phyloP scores from a whole-genome alignment of 1,140 invertebrate species.

The Philotrypesis tridentata region DNA sequence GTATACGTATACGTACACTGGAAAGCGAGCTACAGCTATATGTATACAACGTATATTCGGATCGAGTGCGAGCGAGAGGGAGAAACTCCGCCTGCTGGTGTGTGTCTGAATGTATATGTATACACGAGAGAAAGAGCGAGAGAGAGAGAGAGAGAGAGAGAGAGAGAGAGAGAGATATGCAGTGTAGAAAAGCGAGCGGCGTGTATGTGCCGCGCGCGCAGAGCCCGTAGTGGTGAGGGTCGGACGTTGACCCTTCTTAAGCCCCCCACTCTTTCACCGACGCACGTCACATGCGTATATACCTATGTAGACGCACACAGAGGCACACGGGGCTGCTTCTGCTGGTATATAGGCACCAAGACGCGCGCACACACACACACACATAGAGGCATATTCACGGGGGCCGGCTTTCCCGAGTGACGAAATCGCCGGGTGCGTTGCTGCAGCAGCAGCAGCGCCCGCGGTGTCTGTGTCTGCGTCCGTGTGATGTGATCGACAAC shows the following conservation, averaged over 20 bases:
- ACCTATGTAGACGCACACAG: neutral
- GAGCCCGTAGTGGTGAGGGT: constrained; percentile 72
- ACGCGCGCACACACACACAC: no score
- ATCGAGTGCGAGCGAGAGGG: no score
- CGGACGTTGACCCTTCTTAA: constrained; percentile 71
- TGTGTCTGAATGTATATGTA: no score
- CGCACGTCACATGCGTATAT: constrained; percentile 53
- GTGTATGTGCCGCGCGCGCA: constrained; percentile 64
- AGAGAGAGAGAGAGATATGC: constrained; percentile 54
- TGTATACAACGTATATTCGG: neutral
- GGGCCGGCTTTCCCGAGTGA: neutral
- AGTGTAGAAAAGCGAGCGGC: neutral
- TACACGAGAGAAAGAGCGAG: no score
- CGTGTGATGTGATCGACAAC: no score
- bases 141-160: neutral
- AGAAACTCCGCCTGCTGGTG: constrained; percentile 50
- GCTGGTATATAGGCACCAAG: no score
- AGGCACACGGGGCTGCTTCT: neutral
- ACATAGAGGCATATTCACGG: neutral
- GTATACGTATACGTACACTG: neutral
- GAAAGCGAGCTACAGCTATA: neutral
- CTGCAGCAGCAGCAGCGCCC: no score
- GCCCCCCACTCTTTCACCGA: constrained; percentile 50
- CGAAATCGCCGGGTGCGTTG: no score
- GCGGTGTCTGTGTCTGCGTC: no score